phyloP scores from a whole-genome alignment of 2,113 vertebrate genomes.

The Recurvirostra avosetta region DNA sequence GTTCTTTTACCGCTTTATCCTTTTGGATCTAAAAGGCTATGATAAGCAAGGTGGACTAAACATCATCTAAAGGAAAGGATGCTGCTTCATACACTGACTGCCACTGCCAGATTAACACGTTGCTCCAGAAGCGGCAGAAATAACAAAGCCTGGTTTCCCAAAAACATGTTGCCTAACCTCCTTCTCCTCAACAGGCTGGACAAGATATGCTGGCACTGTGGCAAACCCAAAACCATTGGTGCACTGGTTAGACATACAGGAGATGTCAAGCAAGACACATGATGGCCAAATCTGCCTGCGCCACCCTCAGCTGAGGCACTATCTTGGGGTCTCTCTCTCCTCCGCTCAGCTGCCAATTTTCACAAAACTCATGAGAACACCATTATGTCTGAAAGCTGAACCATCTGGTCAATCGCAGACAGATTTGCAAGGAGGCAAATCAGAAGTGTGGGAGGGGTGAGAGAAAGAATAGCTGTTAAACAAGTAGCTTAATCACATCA shows the following conservation, averaged over 20 bases:
- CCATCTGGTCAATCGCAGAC: neutral
- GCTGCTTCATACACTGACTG: neutral
- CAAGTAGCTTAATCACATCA: neutral
- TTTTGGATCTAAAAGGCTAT: neutral
- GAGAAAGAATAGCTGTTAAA: conserved; percentile 5
- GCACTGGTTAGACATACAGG: neutral
- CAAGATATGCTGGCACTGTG: neutral
- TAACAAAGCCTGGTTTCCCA: neutral
- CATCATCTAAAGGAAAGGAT: neutral
- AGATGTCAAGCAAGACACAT: neutral
- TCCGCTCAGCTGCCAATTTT: neutral
- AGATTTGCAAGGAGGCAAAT: neutral
- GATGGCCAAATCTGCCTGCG: neutral
- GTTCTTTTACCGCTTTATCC: neutral
- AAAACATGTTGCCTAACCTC: neutral
- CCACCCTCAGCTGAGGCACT: neutral
- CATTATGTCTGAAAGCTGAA: neutral
- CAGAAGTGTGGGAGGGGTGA: neutral
- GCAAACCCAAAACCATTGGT: neutral
- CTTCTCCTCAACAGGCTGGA: neutral
- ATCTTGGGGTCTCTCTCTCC: neutral
- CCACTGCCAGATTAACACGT: neutral
- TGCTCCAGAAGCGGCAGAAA: neutral
- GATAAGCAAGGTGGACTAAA: neutral
- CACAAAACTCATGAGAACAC: neutral